Evolutionary conservation across 2,797 vertebrate species (phyloP).

Genomic region (Pseudochromis fuscus): DNA sequence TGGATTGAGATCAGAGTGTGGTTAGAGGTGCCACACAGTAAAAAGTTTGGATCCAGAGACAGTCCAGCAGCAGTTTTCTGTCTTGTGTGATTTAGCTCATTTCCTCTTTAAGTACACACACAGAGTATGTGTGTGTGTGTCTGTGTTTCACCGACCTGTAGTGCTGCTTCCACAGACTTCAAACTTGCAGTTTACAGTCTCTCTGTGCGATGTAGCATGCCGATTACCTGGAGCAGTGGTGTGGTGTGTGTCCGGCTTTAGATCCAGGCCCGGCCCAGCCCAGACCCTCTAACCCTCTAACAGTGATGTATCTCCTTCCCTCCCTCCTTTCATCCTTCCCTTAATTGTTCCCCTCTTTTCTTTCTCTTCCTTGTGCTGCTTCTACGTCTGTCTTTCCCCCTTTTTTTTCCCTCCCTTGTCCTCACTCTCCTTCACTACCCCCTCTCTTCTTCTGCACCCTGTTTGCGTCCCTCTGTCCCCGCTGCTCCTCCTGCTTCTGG

Average conservation of each 20-base stretch:
- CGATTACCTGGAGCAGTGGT: conserved; percentile 48
- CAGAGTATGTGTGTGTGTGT: conserved; percentile 16
- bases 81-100: conserved; percentile 46
- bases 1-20: not conserved
- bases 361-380: conserved; percentile 27
- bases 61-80: conserved; percentile 50
- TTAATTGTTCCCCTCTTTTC: conserved; percentile 22
- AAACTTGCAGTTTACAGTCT: conserved; percentile 33
- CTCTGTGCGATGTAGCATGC: conserved; percentile 52
- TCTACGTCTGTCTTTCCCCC: not conserved
- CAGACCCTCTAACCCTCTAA: conserved; percentile 78
- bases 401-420: conserved; percentile 16
- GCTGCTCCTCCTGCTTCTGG: conserved; percentile 65
- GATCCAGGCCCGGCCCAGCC: conserved; percentile 61
- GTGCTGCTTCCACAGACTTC: conserved; percentile 50
- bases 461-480: conserved; percentile 57
- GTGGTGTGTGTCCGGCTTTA: conserved; percentile 69
- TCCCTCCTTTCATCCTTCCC: conserved; percentile 61
- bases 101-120: conserved; percentile 52
- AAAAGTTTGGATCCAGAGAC: not conserved
- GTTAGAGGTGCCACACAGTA: not conserved
- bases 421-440: conserved; percentile 30
- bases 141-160: conserved; percentile 33
- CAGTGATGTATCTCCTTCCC: conserved; percentile 78
- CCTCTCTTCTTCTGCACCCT: conserved; percentile 44